Evolutionary conservation across 2,113 vertebrate species (phyloP).

Genomic region (Phyllopteryx taeniolatus): DNA sequence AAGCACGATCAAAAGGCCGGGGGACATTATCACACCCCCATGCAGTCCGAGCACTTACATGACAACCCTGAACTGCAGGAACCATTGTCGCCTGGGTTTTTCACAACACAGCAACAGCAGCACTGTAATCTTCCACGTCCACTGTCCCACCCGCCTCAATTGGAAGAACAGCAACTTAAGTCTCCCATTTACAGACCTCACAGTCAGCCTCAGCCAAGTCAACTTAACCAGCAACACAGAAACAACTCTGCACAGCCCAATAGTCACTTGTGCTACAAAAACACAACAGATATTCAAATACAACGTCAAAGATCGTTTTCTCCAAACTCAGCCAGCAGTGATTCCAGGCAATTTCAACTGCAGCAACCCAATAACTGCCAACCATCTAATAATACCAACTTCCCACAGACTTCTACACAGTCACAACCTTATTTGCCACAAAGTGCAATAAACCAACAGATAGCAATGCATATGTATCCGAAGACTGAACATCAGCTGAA

Average conservation of each 20-base stretch:
- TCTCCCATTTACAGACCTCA: slow-evolving; percentile 69
- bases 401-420: slow-evolving; percentile 67
- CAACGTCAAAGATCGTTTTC: slow-evolving; percentile 73
- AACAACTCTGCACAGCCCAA: slow-evolving; percentile 61
- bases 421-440: slow-evolving; percentile 68
- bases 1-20: slow-evolving; percentile 63
- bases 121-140: slow-evolving; percentile 63
- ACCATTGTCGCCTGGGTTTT: slow-evolving; percentile 71
- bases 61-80: slow-evolving; percentile 73
- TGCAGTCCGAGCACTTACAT: slow-evolving; percentile 79
- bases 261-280: slow-evolving; percentile 61
- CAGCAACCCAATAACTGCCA: slow-evolving; percentile 72
- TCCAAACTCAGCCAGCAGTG: slow-evolving; percentile 70
- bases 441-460: slow-evolving; percentile 50
- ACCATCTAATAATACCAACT: slow-evolving; percentile 52
- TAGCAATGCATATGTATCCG: slow-evolving; percentile 53
- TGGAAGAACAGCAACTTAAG: slow-evolving; percentile 66
- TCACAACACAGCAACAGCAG: slow-evolving; percentile 62
- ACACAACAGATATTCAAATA: slow-evolving; percentile 53
- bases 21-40: slow-evolving; percentile 54
- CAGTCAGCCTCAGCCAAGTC: slow-evolving; percentile 68
- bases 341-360: slow-evolving; percentile 72
- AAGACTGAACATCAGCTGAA: slow-evolving; percentile 67
- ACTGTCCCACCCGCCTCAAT: slow-evolving; percentile 67
- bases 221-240: slow-evolving; percentile 54